Evolutionary conservation across 2,797 vertebrate genomes (phyloP).

Genomic region (Echiichthys vipera): DNA sequence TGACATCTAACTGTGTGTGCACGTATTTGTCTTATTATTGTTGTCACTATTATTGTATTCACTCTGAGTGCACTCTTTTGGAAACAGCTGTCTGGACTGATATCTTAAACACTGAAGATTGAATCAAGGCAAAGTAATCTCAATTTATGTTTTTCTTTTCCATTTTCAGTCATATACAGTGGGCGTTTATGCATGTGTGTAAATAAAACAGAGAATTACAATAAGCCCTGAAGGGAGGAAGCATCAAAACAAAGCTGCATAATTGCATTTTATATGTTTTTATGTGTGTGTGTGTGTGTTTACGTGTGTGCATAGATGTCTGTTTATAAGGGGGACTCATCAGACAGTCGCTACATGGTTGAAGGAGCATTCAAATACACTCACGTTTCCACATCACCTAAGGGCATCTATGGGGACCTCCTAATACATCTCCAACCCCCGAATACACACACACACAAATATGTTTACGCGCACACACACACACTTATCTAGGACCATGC

Average conservation of each 20-base stretch:
- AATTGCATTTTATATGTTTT: slow-evolving; percentile 58
- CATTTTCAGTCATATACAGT: slow-evolving; percentile 27
- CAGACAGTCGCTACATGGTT: slow-evolving; percentile 62
- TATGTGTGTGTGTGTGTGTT: slow-evolving; percentile 5
- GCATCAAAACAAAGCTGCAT: slow-evolving; percentile 59
- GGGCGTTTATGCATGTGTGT: slow-evolving; percentile 23
- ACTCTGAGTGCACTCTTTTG: slow-evolving; percentile 1
- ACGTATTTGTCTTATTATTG: slow-evolving; percentile 21
- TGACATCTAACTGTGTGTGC: slow-evolving; percentile 23
- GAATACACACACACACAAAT: slow-evolving; percentile 32
- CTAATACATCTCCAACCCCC: slow-evolving; percentile 28
- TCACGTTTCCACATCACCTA: slow-evolving; percentile 61
- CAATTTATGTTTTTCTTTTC: slow-evolving; percentile 13
- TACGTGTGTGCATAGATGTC: slow-evolving; percentile 14
- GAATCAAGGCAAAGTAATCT: slow-evolving; percentile 28
- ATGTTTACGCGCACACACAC: slow-evolving; percentile 29
- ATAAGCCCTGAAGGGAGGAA: slow-evolving; percentile 48
- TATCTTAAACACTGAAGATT: slow-evolving; percentile 10
- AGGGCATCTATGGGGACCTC: slow-evolving; percentile 58
- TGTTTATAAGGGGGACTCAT: slow-evolving; percentile 46
- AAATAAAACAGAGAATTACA: slow-evolving; percentile 56
- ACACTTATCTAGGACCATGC: slow-evolving; percentile 30
- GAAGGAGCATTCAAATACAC: slow-evolving; percentile 64
- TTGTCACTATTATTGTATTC: slow-evolving; percentile 9
- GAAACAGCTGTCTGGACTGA: slow-evolving; percentile 12